Evolutionary conservation across 2,888 invertebrate genomes (phyloP).

Genomic region (Amblyteles armatorius): DNA sequence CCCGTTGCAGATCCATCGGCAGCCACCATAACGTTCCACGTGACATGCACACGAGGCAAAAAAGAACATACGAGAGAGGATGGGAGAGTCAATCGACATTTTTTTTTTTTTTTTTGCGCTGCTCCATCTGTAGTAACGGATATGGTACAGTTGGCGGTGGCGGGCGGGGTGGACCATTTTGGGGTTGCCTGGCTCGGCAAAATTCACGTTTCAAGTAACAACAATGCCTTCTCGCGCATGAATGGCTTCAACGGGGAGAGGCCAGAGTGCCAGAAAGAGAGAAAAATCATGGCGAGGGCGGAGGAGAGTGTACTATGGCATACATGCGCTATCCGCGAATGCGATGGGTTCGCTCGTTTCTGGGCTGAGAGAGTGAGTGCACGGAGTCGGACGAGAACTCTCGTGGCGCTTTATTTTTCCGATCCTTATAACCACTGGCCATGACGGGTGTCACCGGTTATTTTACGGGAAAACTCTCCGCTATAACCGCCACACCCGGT

Average conservation of each 20-base stretch:
- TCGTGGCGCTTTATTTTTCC: slow-evolving; percentile 41
- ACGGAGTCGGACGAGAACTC: slow-evolving; percentile 7
- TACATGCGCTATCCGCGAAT: slow-evolving; percentile 32
- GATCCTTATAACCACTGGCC: slow-evolving; percentile 40
- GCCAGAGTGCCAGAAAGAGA: slow-evolving; percentile 36
- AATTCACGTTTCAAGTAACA: slow-evolving; percentile 51
- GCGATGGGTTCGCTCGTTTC: slow-evolving; percentile 18
- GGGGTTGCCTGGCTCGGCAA: slow-evolving; percentile 39
- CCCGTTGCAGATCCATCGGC: slow-evolving; percentile 32
- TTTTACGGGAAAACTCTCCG: slow-evolving; percentile 35
- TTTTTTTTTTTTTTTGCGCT: slow-evolving; percentile 22
- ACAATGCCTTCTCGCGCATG: slow-evolving; percentile 48
- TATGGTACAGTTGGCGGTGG: slow-evolving; percentile 1
- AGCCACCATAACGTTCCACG: slow-evolving; percentile 42
- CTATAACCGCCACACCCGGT: slow-evolving; percentile 2
- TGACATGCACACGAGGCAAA: slow-evolving; percentile 21
- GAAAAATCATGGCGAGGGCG: slow-evolving; percentile 35
- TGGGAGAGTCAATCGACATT: slow-evolving; percentile 32
- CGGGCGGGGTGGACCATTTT: slow-evolving; percentile 9
- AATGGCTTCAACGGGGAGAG: slow-evolving; percentile 32
- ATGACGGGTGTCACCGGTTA: slow-evolving; percentile 41
- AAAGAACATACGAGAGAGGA: neutral
- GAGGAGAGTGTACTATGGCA: slow-evolving; percentile 20
- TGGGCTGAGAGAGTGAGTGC: neutral
- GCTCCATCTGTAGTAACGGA: slow-evolving; percentile 39